Evolutionary conservation across 1,140 invertebrate species (phyloP).

Genomic region (Lepidotrigona ventralis): DNA sequence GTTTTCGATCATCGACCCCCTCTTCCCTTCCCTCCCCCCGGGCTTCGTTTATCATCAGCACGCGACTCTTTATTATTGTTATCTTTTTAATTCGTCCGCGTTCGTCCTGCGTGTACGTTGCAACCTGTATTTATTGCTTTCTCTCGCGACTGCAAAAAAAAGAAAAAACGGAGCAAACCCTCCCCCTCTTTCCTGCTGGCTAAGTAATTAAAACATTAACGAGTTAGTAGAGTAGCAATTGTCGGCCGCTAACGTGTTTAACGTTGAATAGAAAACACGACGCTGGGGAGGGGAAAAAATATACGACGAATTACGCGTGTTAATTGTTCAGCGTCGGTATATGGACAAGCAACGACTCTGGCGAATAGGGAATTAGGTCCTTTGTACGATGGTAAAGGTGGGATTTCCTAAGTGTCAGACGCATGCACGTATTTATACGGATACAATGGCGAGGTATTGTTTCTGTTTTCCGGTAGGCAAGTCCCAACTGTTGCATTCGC

Average conservation of each 20-base stretch:
- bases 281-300: background rate
- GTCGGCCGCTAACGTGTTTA: background rate
- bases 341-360: no score
- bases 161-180: no score
- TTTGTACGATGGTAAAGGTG: no score
- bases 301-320: no score
- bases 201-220: background rate
- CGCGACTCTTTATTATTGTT: slow-evolving; percentile 53
- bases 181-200: background rate
- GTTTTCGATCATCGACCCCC: slow-evolving; percentile 50
- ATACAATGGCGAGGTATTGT: no score
- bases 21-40: no score
- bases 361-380: no score
- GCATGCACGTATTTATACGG: no score
- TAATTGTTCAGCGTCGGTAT: background rate
- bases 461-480: no score
- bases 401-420: no score
- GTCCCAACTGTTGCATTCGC: no score
- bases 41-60: slow-evolving; percentile 54
- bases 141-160: background rate
- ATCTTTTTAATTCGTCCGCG: slow-evolving; percentile 56
- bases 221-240: background rate
- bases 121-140: slow-evolving; percentile 20
- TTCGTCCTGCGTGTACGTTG: background rate
- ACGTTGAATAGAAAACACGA: background rate